Conservation (phyloP, 2,888 invertebrate genomes). For the Axea sp. region DNA sequence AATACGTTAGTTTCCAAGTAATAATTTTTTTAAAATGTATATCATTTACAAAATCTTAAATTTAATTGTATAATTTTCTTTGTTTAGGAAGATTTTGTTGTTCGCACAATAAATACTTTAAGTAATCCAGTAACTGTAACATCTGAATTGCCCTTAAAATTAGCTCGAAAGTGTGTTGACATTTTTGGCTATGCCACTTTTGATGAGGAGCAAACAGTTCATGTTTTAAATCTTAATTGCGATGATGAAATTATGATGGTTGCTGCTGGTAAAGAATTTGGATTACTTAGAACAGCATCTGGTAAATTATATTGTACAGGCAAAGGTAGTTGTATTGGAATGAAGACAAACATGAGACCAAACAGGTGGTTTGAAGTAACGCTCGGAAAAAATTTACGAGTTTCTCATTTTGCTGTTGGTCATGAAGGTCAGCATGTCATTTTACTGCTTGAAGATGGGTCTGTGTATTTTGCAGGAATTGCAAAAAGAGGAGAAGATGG, state of each 20-base stretch:
- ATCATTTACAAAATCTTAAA: too few relatives aligned
- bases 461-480: slow-evolving; percentile 91
- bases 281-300: slow-evolving; percentile 88
- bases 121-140: slow-evolving; percentile 82
- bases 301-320: slow-evolving; percentile 95
- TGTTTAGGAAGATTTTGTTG: slow-evolving; percentile 87
- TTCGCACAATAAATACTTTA: slow-evolving; percentile 85
- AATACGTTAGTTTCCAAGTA: slow-evolving; percentile 87
- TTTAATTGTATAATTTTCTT: slow-evolving; percentile 1
- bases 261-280: slow-evolving; percentile 94
- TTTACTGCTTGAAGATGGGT: slow-evolving; percentile 94
- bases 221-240: slow-evolving; percentile 80
- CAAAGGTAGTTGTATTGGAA: slow-evolving; percentile 91
- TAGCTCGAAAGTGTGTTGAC: slow-evolving; percentile 89
- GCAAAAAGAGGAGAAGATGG: slow-evolving; percentile 96
- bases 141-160: slow-evolving; percentile 84
- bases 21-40: too few relatives aligned
- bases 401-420: slow-evolving; percentile 90
- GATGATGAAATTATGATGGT: slow-evolving; percentile 91
- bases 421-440: slow-evolving; percentile 96
- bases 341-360: slow-evolving; percentile 84
- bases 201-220: slow-evolving; percentile 83
- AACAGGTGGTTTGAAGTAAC: slow-evolving; percentile 84
- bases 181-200: slow-evolving; percentile 86
- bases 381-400: slow-evolving; percentile 86